Base-by-base conservation (phyloP, 92 coral and sea anemone genomes). In the Porites lobata region DNA sequence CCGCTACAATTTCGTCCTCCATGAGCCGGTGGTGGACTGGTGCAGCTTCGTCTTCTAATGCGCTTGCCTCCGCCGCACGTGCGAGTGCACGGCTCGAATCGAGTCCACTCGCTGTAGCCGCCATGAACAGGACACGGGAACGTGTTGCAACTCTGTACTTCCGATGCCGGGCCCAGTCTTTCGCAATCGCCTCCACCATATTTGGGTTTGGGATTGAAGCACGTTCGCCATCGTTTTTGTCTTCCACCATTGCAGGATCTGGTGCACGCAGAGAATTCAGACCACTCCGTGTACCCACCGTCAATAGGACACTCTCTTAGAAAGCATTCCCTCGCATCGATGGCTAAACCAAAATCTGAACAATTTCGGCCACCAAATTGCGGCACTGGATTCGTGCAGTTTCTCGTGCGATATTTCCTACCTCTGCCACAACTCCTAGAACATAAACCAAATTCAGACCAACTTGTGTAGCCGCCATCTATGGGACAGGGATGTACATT, bases 351-450 rank as follows among this genome's bases (percentile, higher is more conserved):
- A 15, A 87, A 53, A 3, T n/a, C 50, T 26, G 94, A 80, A 65
- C 99, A 96, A 52, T 94, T 91, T 20, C 43, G 58, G 32, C 98
- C 98, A 9, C 96, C 98, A 79, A 76, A 90, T 80, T 82, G 94
- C 29, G 98, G 98, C 17, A 66, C 52, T 12, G 99, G 99, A 77
- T 92, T 88, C 0, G 91, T 86, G 64, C 99, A 96, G 56, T 62
- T 78, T 79, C 99, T 89, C 62, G 78, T 79, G 72, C 99, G 92
- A 9, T 61, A 62, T 52, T 57, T 79, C 7, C 91, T 87, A 9
- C 99, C 99, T 79, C 75, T 90, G 32, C 93, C 96, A 79, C 99
- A 96, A n/a, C 93, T 89, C 75, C 51, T 83, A 29, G 92, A 81
- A 64, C 99, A 96, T 9, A 82, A 21, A 13, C 86, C 52, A 74